Percentiles rank a stretch among this genome's conserved stretches.
These are phyloP conservation scores for Catamblyrhynchus diadema DNA, from an alignment of 2,797 vertebrate genomes.

Conservation along the genomic window DNA sequence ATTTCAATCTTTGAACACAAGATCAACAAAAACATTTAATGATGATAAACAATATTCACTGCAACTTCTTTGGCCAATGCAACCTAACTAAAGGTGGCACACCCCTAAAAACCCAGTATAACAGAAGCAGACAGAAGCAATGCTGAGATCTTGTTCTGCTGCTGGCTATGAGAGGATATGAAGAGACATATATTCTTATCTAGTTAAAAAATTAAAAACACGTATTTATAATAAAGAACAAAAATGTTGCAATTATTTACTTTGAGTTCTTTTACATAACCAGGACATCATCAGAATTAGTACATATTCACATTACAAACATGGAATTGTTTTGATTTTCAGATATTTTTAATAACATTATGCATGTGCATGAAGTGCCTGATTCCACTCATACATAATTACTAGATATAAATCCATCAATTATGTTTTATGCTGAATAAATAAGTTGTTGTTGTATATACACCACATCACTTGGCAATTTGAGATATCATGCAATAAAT, in stretches of 20 bases:
- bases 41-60: not conserved
- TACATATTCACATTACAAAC: not conserved
- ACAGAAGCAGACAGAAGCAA: not conserved
- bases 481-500: not conserved
- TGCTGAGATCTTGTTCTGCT: not conserved
- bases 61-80: not conserved
- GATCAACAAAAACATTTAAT: not conserved
- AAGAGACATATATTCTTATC: not conserved
- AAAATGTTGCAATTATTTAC: not conserved
- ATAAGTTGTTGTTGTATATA: not conserved
- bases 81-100: accelerated
- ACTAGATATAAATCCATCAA: not conserved
- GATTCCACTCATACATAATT: not conserved
- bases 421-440: not conserved
- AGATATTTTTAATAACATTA: not conserved
- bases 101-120: not conserved
- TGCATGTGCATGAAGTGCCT: not conserved
- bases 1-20: not conserved
- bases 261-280: not conserved
- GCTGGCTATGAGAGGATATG: not conserved
- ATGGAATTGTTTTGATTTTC: not conserved
- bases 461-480: not conserved
- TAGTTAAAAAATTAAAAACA: not conserved
- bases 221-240: not conserved
- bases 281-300: not conserved